A percentile compares a stretch with the other conserved stretches of the same genome.
Evolutionary conservation across 2,888 invertebrate genomes (phyloP).

Genomic region (Cheilosia soror): DNA sequence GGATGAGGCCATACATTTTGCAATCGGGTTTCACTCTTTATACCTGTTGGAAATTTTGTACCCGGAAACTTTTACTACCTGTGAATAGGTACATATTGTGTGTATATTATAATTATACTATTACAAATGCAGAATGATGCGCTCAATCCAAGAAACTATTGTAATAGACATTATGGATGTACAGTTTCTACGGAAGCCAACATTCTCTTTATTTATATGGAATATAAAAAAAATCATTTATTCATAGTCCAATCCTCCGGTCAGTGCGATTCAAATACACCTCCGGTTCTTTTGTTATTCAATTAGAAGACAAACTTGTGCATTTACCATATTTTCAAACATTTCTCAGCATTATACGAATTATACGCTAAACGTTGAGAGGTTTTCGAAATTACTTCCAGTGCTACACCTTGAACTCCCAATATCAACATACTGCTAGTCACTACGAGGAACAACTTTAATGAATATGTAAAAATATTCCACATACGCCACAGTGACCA

Average conservation of each 20-base stretch:
- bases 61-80: too few species aligned
- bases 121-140: too few species aligned
- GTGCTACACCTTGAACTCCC: constrained; percentile 46
- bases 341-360: constrained; percentile 22
- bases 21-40: too few species aligned
- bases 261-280: background rate
- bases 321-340: constrained; percentile 36
- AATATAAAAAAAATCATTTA: too few species aligned
- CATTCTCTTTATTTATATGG: too few species aligned
- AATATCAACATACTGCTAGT: constrained; percentile 19
- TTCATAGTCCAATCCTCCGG: background rate
- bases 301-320: constrained; percentile 57
- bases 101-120: too few species aligned
- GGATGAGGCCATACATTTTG: too few species aligned
- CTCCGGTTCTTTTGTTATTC: constrained; percentile 31
- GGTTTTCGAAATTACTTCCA: constrained; percentile 50
- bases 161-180: too few species aligned
- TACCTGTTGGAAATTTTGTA: too few species aligned
- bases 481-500: constrained; percentile 58
- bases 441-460: constrained; percentile 27
- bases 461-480: constrained; percentile 63
- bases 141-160: too few species aligned
- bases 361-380: constrained; percentile 8
- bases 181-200: too few species aligned
- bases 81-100: too few species aligned